phyloP scores from a whole-genome alignment of 2,113 vertebrate genomes.

The Conger conger region DNA sequence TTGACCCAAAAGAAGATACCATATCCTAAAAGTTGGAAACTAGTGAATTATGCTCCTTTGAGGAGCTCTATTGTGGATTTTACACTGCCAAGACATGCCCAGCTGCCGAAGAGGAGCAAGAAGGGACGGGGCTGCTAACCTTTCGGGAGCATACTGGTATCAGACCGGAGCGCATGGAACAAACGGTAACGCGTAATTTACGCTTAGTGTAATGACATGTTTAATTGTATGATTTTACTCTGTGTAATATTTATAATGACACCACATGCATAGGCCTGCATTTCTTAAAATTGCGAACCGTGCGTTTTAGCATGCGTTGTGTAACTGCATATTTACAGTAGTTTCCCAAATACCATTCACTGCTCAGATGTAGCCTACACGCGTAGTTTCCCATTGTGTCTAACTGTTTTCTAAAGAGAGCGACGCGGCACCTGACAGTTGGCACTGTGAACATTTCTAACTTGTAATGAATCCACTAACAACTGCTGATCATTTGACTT shows the following conservation, averaged over 20 bases:
- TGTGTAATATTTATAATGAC: background rate
- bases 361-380: background rate
- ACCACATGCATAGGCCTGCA: background rate
- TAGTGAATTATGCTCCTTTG: conserved; percentile 47
- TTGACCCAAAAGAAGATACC: conserved; percentile 48
- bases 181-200: conserved; percentile 49
- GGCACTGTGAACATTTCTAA: background rate
- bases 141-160: conserved; percentile 42
- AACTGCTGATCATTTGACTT: background rate
- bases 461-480: background rate
- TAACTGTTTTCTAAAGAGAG: conserved; percentile 19
- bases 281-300: background rate
- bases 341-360: background rate
- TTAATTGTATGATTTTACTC: background rate
- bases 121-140: conserved; percentile 23
- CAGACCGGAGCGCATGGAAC: conserved; percentile 35
- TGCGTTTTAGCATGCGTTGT: background rate
- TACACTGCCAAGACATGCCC: conserved; percentile 38
- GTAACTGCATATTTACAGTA: background rate
- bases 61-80: conserved; percentile 56
- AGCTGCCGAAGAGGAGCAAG: conserved; percentile 32
- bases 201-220: background rate
- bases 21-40: conserved; percentile 47
- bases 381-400: background rate
- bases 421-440: conserved; percentile 22